Evolutionary conservation across 2,888 invertebrate genomes (phyloP).

Genomic region (Sarcophaga variegata): DNA sequence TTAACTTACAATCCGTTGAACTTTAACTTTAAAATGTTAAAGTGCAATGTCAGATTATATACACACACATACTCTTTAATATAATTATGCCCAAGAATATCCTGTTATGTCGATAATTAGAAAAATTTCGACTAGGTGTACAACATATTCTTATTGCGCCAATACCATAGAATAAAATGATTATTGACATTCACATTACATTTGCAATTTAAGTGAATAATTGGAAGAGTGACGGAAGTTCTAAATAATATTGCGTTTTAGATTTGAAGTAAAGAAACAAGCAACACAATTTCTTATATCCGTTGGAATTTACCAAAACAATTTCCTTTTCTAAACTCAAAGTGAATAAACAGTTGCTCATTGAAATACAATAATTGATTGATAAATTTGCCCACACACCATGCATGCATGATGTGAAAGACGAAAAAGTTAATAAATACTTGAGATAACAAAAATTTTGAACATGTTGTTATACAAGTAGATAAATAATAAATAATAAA

Average conservation of each 20-base stretch:
- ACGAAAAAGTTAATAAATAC: too few species aligned
- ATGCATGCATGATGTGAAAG: too few species aligned
- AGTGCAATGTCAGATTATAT: constrained; percentile 39
- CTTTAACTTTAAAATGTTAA: constrained; percentile 25
- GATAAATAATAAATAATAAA: too few species aligned
- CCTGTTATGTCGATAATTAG: too few species aligned
- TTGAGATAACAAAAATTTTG: too few species aligned
- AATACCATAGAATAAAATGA: background rate
- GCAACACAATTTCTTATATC: constrained; percentile 40
- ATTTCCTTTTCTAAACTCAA: constrained; percentile 31
- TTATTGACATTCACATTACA: background rate
- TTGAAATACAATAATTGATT: too few species aligned
- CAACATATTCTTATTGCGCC: too few species aligned
- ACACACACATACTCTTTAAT: background rate
- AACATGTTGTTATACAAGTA: too few species aligned
- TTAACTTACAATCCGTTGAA: constrained; percentile 34
- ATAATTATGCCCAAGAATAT: too few species aligned
- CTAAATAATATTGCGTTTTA: constrained; percentile 5
- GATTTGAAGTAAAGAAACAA: background rate
- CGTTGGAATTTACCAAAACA: constrained; percentile 38
- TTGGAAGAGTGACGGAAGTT: background rate
- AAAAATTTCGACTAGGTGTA: too few species aligned
- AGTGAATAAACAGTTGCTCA: too few species aligned
- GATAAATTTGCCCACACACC: too few species aligned
- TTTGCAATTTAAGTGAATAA: background rate